Evolutionary conservation across 2,888 invertebrate genomes (phyloP).

Genomic region (Pycnomerus fuliginosus): DNA sequence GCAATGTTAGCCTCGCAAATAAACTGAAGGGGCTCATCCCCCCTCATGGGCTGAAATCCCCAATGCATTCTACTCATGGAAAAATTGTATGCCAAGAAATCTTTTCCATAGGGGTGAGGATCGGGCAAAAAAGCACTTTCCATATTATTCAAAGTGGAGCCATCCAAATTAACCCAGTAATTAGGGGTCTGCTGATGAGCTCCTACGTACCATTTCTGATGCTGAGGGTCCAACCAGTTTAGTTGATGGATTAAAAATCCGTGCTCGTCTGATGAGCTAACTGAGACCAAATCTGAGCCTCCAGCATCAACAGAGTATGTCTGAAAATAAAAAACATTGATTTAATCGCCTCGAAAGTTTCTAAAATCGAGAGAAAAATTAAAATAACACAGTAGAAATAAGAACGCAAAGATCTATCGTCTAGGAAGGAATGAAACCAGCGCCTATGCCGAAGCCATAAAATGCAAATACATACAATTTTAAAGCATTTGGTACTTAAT

Average conservation of each 20-base stretch:
- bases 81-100: slow-evolving; percentile 79
- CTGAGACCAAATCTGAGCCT: slow-evolving; percentile 76
- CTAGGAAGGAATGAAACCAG: too few relatives aligned
- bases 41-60: slow-evolving; percentile 81
- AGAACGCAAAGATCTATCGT: too few relatives aligned
- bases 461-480: too few relatives aligned
- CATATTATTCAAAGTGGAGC: slow-evolving; percentile 75
- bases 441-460: too few relatives aligned
- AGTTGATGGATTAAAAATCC: slow-evolving; percentile 81
- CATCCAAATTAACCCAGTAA: slow-evolving; percentile 85
- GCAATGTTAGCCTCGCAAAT: slow-evolving; percentile 87
- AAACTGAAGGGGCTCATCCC: slow-evolving; percentile 73
- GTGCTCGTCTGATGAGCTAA: slow-evolving; percentile 84
- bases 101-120: slow-evolving; percentile 59
- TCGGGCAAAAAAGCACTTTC: slow-evolving; percentile 82
- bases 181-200: slow-evolving; percentile 72
- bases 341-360: too few relatives aligned
- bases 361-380: too few relatives aligned
- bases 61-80: slow-evolving; percentile 72
- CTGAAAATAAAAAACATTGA: too few relatives aligned
- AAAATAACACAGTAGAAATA: too few relatives aligned
- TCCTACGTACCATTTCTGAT: slow-evolving; percentile 84
- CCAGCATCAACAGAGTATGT: slow-evolving; percentile 57
- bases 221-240: slow-evolving; percentile 80
- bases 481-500: too few relatives aligned